A percentile compares a stretch with the other conserved stretches of the same genome.
Conservation (phyloP, 2,888 invertebrate species). For the Sericinus montela region DNA sequence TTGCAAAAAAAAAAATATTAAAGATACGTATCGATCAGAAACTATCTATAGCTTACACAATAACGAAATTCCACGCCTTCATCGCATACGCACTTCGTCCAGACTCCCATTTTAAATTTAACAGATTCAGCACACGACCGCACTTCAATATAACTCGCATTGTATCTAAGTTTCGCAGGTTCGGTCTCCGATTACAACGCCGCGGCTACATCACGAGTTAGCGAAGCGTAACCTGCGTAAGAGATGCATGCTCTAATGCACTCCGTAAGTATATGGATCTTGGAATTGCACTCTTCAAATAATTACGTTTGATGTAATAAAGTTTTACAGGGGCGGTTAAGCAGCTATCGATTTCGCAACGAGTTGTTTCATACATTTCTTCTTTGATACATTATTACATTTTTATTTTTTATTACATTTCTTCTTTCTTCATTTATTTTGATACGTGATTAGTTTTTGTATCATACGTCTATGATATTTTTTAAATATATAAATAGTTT, state of each 20-base stretch:
- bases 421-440: too few relatives aligned
- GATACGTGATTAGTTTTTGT: too few relatives aligned
- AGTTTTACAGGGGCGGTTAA: neutral
- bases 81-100: conserved; percentile 41
- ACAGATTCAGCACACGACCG: conserved; percentile 4
- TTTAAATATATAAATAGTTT: too few relatives aligned
- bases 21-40: too few relatives aligned
- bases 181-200: conserved; percentile 1
- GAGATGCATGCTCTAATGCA: conserved; percentile 10
- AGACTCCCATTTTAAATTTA: conserved; percentile 34
- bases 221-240: conserved; percentile 24
- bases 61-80: conserved; percentile 11
- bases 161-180: neutral
- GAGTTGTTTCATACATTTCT: neutral
- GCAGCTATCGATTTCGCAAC: conserved; percentile 3
- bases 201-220: conserved; percentile 21
- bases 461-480: too few relatives aligned
- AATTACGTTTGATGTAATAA: conserved; percentile 1
- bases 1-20: too few relatives aligned
- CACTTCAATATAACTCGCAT: conserved; percentile 8
- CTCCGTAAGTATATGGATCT: neutral
- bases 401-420: too few relatives aligned
- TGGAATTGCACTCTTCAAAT: neutral
- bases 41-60: conserved; percentile 6
- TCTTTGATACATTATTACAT: too few relatives aligned